Evolutionary conservation across 2,888 invertebrate species (phyloP), one percentile per base, ranked within the genome.

Genomic region (Drosophila peninsularis): DNA sequence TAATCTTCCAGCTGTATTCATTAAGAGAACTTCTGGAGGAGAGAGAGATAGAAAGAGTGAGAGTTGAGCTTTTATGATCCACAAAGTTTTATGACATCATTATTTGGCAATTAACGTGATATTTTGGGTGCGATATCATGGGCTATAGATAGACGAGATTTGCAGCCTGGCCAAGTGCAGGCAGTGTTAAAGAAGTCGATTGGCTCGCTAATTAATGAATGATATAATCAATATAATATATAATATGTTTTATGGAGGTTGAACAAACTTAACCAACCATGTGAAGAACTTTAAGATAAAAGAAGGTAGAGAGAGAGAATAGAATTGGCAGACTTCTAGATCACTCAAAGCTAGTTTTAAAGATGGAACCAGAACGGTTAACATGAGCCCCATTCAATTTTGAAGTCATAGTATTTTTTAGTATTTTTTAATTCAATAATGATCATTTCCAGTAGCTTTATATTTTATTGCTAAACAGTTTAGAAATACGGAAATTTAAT

Each of bases 381-480:
- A 36, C 14, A 36, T 36, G 4, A 36, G 14, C 5, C 14, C 30
- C 5, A 7, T 30, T 30, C 1, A 30, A 30, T 30, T 30, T 30
- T 30, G 30, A 30, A 3, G n/a, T n/a, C n/a, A n/a, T 30, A 10
- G 3, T 10, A 30, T 10, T 10, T 30, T 30, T 13, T 6, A 42
- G 4, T 4, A n/a, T n/a, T 6, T 30, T 30, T 17, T 30, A 47
- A 30, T 30, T 5, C 3, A 45, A 27, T 45, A 14, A 34, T 14
- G 13, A 9, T n/a, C 4, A 17, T 39, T 39, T 39, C 5, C 13
- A 30, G 10, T 36, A 21, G 24, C 32, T 49, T 19, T 0, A 0
- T 14, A 21, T 36, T 50, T 75, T 69, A 63, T 61, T 70, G 39
- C 70, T 73, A 62, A 45, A 11, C 61, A 57, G 21, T 66, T 66